A percentile compares a stretch with the other conserved stretches of the same genome.
Conservation (phyloP, 2,113 vertebrate species). For the Bos indicus region DNA sequence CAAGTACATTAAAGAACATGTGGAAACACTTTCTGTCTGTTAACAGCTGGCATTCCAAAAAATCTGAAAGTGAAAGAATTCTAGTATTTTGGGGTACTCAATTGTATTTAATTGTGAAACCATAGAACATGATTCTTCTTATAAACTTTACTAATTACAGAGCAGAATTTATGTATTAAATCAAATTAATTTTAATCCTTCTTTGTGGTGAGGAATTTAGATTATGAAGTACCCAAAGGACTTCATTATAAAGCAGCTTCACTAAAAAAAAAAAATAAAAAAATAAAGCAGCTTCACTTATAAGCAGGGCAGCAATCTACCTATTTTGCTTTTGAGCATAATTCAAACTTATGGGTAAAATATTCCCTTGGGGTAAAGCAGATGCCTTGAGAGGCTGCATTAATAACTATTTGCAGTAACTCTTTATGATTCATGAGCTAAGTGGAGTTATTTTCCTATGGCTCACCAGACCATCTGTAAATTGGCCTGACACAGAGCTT, state of each 20-base stretch:
- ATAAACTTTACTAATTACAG: slow-evolving; percentile 52
- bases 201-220: slow-evolving; percentile 45
- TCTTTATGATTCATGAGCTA: slow-evolving; percentile 72
- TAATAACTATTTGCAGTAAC: slow-evolving; percentile 67
- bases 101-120: background rate
- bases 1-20: background rate
- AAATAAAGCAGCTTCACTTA: slow-evolving; percentile 48
- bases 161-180: slow-evolving; percentile 41
- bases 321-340: slow-evolving; percentile 61
- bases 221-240: slow-evolving; percentile 56
- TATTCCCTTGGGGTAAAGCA: slow-evolving; percentile 54
- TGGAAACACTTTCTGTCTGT: background rate
- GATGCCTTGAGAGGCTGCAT: slow-evolving; percentile 56
- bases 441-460: slow-evolving; percentile 49
- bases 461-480: slow-evolving; percentile 64
- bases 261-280: no score
- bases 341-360: slow-evolving; percentile 59
- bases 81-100: background rate
- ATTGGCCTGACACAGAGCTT: slow-evolving; percentile 53
- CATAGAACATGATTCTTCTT: background rate
- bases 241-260: slow-evolving; percentile 63
- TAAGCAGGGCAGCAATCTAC: slow-evolving; percentile 51
- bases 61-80: background rate
- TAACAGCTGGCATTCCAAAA: background rate
- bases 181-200: slow-evolving; percentile 56